These are phyloP conservation scores for Cuniculus paca DNA, from an alignment of 2,797 vertebrate genomes.

Conservation along the genomic window DNA sequence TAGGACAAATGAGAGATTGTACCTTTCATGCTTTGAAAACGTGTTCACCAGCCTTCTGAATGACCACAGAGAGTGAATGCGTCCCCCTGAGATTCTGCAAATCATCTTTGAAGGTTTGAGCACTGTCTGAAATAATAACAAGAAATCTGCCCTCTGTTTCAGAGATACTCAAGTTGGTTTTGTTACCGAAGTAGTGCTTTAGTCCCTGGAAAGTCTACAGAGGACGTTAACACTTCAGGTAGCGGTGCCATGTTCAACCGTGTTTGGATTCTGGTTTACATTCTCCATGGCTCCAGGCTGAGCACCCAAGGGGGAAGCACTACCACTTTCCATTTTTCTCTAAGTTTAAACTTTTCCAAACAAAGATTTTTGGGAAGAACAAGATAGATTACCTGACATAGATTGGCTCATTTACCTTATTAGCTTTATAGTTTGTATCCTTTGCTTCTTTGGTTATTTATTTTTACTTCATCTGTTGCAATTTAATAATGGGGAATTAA, in stretches of 20 bases:
- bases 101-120: not conserved
- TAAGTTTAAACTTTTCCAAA: not conserved
- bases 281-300: too few species aligned
- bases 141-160: not conserved
- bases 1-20: not conserved
- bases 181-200: not conserved
- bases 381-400: not conserved
- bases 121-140: not conserved
- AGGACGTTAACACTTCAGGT: not conserved
- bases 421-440: not conserved
- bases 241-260: accelerated
- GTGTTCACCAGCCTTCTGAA: not conserved
- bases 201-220: not conserved
- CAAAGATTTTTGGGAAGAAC: not conserved
- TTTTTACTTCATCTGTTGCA: not conserved
- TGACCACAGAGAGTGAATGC: not conserved
- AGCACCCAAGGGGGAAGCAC: too few species aligned
- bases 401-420: not conserved
- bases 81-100: not conserved
- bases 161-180: not conserved
- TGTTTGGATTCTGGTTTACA: not conserved
- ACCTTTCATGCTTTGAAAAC: not conserved
- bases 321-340: not conserved
- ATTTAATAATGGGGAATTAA: constrained; percentile 7
- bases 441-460: not conserved